A percentile compares a stretch with the other conserved stretches of the same genome.
Conservation (phyloP, 1,140 invertebrate genomes). For the Trichonephila inaurata region DNA sequence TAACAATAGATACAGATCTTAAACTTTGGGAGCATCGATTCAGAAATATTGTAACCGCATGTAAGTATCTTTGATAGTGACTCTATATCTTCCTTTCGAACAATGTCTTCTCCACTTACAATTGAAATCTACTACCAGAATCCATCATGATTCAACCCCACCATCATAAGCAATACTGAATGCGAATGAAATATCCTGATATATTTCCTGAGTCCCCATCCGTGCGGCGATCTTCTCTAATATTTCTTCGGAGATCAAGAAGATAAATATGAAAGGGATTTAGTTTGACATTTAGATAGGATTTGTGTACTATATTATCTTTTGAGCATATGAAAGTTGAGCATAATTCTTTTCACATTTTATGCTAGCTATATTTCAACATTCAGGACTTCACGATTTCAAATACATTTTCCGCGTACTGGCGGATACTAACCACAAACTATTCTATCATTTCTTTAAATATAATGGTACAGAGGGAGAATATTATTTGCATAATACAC, state of each 20-base stretch:
- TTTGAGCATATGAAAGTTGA: neutral
- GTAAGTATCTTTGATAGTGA: neutral
- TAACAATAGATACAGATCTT: too few relatives aligned
- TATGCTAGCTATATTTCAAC: neutral
- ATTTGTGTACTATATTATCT: slow-evolving; percentile 38
- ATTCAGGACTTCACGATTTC: neutral
- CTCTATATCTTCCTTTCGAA: neutral
- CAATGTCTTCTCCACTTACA: neutral
- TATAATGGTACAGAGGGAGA: too few relatives aligned
- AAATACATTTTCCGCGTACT: neutral
- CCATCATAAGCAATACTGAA: slow-evolving; percentile 37
- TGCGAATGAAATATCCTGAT: slow-evolving; percentile 47
- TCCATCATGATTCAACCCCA: neutral
- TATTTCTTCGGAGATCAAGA: slow-evolving; percentile 44
- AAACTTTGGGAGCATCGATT: too few relatives aligned
- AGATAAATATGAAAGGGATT: slow-evolving; percentile 34
- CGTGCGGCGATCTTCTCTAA: neutral
- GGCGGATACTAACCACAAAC: neutral
- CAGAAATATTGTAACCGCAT: neutral
- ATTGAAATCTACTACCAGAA: neutral
- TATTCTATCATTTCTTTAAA: too few relatives aligned
- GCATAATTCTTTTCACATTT: slow-evolving; percentile 30
- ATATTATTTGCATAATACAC: too few relatives aligned
- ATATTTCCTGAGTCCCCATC: slow-evolving; percentile 34
- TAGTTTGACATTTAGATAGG: slow-evolving; percentile 30